Base-by-base conservation (phyloP, 2,113 vertebrate species). In the Ibidorhyncha struthersii region DNA sequence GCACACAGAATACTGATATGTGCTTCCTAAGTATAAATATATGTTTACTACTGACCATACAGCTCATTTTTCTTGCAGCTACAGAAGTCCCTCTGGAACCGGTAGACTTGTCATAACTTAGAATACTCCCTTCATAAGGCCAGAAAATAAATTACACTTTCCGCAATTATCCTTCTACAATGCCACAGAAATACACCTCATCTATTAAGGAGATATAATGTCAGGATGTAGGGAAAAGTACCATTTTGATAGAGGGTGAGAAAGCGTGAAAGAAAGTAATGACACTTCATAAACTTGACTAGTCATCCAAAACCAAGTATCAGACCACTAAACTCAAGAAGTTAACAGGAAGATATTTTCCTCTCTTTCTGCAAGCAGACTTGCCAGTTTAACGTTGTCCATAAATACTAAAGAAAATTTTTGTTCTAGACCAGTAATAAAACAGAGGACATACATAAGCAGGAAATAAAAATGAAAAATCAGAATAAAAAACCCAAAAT, bases 231-330 rank as follows among this genome's bases (percentile, higher is more conserved):
- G 32, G 77, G 66, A 67, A 84, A 87, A 30, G 3, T 78, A 38
- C 12, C 55, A 8, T 86, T 95, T 80, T 88, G 27, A 72, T 12
- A 77, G 29, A 78, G 30, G 19, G 9, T 80, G 65, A 96, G 55
- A 94, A 93, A 94, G 55, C 6, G 0, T 91, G 85, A 93, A 93
- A 90, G 45, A 85, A 95, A 90, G 45, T 78, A 94, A 91, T 73
- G 14, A 61, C 56, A 89, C 11, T 81, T 90, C 30, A 80, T 74
- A 91, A 92, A 94, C 45, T 73, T 95, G 29, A 52, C n/a, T 69
- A 67, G 41, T 61, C 83, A 95, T 73, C 49, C 56, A 90, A 96
- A 97, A 93, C 55, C 3, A 21, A 92, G 16, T 76, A 89, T 77
- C 20, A 88, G 62, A 87, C 9, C 8, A 86, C 23, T 79, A 82